These are phyloP conservation scores for Empis stercorea DNA, from an alignment of 2,888 invertebrate genomes.

Conservation along the genomic window DNA sequence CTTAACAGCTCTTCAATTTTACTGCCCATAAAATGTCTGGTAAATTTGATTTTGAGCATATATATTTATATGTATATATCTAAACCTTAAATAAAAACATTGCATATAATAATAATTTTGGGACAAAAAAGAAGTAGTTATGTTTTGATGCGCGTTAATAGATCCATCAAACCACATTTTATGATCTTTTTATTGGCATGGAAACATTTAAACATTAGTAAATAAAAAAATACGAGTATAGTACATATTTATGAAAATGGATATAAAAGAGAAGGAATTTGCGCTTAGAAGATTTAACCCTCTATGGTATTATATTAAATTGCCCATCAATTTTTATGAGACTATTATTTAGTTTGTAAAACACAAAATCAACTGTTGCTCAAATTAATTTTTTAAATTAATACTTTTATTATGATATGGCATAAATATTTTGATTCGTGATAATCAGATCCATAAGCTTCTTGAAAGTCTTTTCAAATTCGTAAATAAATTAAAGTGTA, in stretches of 20 bases:
- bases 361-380: slow-evolving; percentile 30
- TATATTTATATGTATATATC: no score
- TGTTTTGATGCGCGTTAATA: not conserved
- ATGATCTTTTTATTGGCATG: not conserved
- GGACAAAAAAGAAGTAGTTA: not conserved
- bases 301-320: slow-evolving; percentile 9
- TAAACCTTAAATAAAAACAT: no score
- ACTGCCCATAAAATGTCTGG: slow-evolving; percentile 13
- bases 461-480: no score
- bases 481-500: no score
- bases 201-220: no score
- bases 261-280: not conserved
- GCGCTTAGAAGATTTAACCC: not conserved
- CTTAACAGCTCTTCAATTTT: slow-evolving; percentile 14
- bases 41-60: no score
- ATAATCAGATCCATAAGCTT: no score
- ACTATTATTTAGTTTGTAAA: slow-evolving; percentile 34
- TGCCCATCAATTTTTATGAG: slow-evolving; percentile 35
- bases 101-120: not conserved
- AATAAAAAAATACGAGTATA: no score
- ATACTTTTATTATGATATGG: no score
- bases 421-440: no score
- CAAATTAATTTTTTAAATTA: no score
- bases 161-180: not conserved
- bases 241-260: not conserved